Evolutionary conservation across 1,140 invertebrate species (phyloP).

Genomic region (Thalassaphorura encarpata): DNA sequence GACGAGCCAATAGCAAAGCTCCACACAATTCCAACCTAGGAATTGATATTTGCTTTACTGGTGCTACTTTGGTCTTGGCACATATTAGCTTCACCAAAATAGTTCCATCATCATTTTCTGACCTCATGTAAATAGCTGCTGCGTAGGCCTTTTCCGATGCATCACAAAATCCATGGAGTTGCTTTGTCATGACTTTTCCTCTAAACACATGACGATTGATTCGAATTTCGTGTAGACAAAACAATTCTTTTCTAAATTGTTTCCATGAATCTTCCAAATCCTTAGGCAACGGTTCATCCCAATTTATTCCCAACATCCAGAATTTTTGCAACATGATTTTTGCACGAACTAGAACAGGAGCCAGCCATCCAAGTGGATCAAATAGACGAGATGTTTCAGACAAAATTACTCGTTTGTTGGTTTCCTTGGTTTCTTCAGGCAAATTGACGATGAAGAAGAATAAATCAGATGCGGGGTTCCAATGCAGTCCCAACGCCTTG

Average conservation of each 20-base stretch:
- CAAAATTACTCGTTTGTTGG: constrained; percentile 16
- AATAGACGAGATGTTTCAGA: constrained; percentile 11
- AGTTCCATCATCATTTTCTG: not conserved
- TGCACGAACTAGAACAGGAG: constrained; percentile 27
- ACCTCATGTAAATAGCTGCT: not conserved
- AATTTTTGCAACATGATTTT: constrained; percentile 36
- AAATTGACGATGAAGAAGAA: constrained; percentile 21
- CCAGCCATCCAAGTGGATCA: constrained; percentile 14
- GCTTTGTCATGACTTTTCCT: not conserved
- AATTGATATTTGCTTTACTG: constrained; percentile 13
- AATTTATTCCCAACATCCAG: constrained; percentile 34
- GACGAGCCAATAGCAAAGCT: constrained; percentile 13
- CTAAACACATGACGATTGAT: not conserved
- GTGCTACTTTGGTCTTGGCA: constrained; percentile 15
- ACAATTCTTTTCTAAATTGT: constrained; percentile 5
- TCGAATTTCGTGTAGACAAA: not conserved
- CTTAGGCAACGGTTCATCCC: constrained; percentile 36
- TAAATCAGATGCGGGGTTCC: not conserved
- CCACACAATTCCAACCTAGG: constrained; percentile 21
- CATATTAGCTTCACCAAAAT: not conserved
- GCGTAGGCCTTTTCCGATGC: constrained; percentile 1
- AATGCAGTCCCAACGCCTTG: not conserved
- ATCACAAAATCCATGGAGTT: constrained; percentile 11
- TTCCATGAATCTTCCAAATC: constrained; percentile 26
- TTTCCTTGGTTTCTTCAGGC: constrained; percentile 24